These are phyloP conservation scores for Hesperia comma DNA, from an alignment of 2,888 invertebrate genomes.

Conservation along the genomic window DNA sequence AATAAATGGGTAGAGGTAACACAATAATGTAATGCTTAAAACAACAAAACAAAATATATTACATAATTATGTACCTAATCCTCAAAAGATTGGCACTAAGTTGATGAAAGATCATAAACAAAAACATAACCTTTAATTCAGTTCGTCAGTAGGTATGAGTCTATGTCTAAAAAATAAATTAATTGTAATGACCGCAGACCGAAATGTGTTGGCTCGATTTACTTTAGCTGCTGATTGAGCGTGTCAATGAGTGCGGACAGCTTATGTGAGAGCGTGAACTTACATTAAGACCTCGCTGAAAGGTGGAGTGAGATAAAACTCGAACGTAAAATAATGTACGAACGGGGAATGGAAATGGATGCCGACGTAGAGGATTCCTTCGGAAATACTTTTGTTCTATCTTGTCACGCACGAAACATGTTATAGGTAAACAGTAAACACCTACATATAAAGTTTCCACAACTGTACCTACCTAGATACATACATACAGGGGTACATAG, in stretches of 20 bases:
- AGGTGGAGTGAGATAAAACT: slow-evolving; percentile 48
- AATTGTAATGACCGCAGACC: slow-evolving; percentile 8
- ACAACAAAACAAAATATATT: too few relatives aligned
- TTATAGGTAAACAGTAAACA: too few relatives aligned
- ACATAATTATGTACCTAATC: too few relatives aligned
- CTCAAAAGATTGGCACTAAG: too few relatives aligned
- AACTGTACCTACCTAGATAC: background rate
- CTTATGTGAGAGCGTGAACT: slow-evolving; percentile 32
- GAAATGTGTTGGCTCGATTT: background rate
- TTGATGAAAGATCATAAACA: too few relatives aligned
- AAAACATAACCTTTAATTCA: too few relatives aligned
- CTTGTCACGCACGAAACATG: background rate
- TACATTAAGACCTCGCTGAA: slow-evolving; percentile 34
- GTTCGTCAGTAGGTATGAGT: too few relatives aligned
- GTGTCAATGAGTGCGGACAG: slow-evolving; percentile 32
- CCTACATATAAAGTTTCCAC: background rate
- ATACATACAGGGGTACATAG: too few relatives aligned
- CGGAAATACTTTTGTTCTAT: background rate
- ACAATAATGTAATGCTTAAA: too few relatives aligned
- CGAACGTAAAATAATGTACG: slow-evolving; percentile 47
- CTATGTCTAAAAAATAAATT: background rate
- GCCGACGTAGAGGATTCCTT: slow-evolving; percentile 32
- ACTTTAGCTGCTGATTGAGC: slow-evolving; percentile 29
- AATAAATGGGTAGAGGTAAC: too few relatives aligned
- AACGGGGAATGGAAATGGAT: slow-evolving; percentile 38